Evolutionary conservation across 2,888 invertebrate genomes (phyloP).

Genomic region (Apodemia duryi): DNA sequence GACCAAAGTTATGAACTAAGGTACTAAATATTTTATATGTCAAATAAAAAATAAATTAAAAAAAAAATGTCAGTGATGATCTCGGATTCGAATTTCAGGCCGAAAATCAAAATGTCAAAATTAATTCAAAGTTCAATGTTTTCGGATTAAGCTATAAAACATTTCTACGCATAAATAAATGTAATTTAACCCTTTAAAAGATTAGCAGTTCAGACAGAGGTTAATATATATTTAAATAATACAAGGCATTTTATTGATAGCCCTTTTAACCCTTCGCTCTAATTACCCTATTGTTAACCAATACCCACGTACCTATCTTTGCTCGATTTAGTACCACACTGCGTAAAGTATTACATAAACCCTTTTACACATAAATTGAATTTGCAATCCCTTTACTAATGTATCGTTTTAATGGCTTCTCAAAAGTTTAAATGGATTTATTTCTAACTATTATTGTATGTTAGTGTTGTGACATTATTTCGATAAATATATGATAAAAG

Average conservation of each 20-base stretch:
- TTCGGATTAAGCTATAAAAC: neutral
- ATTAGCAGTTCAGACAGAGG: neutral
- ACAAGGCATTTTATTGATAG: constrained; percentile 13
- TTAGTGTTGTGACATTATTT: neutral
- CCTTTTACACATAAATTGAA: constrained; percentile 13
- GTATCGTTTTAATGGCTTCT: constrained; percentile 14
- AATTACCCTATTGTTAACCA: constrained; percentile 13
- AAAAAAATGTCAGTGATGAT: too few species aligned
- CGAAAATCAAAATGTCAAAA: too few species aligned
- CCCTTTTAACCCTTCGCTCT: constrained; percentile 11
- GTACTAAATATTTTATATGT: too few species aligned
- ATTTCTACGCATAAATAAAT: neutral
- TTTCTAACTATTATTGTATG: neutral
- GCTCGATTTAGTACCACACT: constrained; percentile 11
- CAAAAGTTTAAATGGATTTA: neutral
- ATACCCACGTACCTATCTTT: constrained; percentile 10
- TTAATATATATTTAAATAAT: constrained; percentile 7
- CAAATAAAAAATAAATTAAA: too few species aligned
- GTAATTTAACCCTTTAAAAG: neutral
- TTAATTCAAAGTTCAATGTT: too few species aligned
- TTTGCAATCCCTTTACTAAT: constrained; percentile 10
- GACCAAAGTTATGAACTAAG: too few species aligned
- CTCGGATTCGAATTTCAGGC: too few species aligned
- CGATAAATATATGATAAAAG: neutral
- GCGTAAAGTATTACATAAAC: constrained; percentile 4